A percentile compares a stretch with the other conserved stretches of the same genome.
These are phyloP conservation scores for Nothobranchius kuhntae DNA, from an alignment of 2,113 vertebrate species.

Conservation along the genomic window DNA sequence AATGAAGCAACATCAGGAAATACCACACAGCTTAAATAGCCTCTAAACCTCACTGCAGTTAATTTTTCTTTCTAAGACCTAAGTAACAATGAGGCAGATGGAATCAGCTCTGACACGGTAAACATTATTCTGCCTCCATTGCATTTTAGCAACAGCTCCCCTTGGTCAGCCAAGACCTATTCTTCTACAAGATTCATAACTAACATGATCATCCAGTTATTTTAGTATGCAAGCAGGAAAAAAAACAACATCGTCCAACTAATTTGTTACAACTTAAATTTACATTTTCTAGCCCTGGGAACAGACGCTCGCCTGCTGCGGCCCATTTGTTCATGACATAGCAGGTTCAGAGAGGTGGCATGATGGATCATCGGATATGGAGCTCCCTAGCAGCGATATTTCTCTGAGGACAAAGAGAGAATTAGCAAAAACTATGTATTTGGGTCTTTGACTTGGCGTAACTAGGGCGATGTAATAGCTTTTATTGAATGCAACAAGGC, in stretches of 20 bases:
- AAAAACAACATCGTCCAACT: constrained; percentile 46
- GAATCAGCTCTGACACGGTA: not conserved
- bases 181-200: constrained; percentile 45
- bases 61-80: not conserved
- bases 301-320: constrained; percentile 64
- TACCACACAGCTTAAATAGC: not conserved
- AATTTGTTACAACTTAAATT: constrained; percentile 75
- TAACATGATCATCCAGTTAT: constrained; percentile 46
- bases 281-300: constrained; percentile 64
- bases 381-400: constrained; percentile 71
- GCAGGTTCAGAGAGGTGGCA: constrained; percentile 66
- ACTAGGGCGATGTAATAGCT: constrained; percentile 58
- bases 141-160: constrained; percentile 19
- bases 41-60: not conserved
- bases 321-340: constrained; percentile 74
- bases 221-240: constrained; percentile 51
- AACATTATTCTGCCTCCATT: not conserved
- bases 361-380: constrained; percentile 77
- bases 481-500: constrained; percentile 54
- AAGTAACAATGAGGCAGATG: not conserved
- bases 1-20: no score
- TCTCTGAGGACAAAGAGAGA: constrained; percentile 69
- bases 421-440: constrained; percentile 76
- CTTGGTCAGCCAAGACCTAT: constrained; percentile 45
- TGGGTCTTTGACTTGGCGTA: constrained; percentile 68